These are phyloP conservation scores for Oppia nitens DNA, from an alignment of 1,140 invertebrate genomes.

Conservation along the genomic window DNA sequence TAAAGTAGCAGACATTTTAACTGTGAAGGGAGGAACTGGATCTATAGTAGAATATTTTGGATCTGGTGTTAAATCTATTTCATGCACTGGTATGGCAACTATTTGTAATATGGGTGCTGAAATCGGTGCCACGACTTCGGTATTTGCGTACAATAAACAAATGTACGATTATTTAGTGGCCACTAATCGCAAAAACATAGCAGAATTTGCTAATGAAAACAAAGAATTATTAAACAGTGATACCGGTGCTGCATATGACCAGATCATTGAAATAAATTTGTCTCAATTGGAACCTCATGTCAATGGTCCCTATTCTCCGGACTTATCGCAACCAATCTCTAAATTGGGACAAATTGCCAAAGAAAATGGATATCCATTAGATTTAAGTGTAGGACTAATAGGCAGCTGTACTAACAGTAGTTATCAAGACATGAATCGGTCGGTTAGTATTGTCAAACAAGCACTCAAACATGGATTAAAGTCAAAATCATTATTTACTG, in stretches of 20 bases:
- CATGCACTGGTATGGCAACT: conserved; percentile 96
- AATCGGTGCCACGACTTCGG: conserved; percentile 95
- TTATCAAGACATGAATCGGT: conserved; percentile 98
- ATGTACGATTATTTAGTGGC: conserved; percentile 87
- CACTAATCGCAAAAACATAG: conserved; percentile 59
- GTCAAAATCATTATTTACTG: conserved; percentile 86
- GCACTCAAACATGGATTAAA: conserved; percentile 84
- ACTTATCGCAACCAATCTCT: conserved; percentile 88
- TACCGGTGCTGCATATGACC: conserved; percentile 65
- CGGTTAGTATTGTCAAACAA: conserved; percentile 87
- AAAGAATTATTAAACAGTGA: conserved; percentile 62
- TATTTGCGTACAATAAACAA: conserved; percentile 90
- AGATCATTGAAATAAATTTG: conserved; percentile 45
- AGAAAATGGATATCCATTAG: conserved; percentile 83
- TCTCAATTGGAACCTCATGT: conserved; percentile 78
- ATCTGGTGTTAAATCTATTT: conserved; percentile 91
- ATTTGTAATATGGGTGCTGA: conserved; percentile 99
- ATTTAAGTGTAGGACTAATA: conserved; percentile 91
- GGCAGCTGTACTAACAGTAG: conserved; percentile 98
- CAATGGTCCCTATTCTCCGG: conserved; percentile 97
- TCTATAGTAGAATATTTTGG: conserved; percentile 98
- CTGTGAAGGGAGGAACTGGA: conserved; percentile 88
- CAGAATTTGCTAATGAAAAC: conserved; percentile 55
- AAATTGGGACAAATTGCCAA: conserved; percentile 69
- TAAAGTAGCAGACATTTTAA: conserved; percentile 65